Conservation (phyloP, 2,797 vertebrate genomes). For the Furcifer pardalis region DNA sequence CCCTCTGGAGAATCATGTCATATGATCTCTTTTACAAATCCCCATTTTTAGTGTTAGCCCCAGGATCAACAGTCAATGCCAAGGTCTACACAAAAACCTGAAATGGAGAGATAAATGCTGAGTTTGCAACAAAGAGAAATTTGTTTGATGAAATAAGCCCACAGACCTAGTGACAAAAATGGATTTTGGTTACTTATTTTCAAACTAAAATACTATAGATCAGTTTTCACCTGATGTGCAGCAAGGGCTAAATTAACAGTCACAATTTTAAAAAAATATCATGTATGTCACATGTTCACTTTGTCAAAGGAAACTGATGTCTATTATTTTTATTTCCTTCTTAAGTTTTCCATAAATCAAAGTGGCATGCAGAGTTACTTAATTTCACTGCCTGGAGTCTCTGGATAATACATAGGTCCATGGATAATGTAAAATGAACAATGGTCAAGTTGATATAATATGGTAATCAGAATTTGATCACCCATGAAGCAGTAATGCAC, state of each 20-base stretch:
- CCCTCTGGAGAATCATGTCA: too few relatives aligned
- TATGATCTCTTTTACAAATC: too few relatives aligned
- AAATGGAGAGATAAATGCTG: too few relatives aligned
- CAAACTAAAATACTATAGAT: too few relatives aligned
- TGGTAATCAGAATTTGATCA: background rate
- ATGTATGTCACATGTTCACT: background rate
- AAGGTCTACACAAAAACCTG: too few relatives aligned
- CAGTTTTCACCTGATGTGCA: background rate
- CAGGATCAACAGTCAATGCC: too few relatives aligned
- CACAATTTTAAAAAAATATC: too few relatives aligned
- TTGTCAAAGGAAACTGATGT: background rate
- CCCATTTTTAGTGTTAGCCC: too few relatives aligned
- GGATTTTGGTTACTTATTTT: background rate
- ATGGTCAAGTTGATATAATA: conserved; percentile 9
- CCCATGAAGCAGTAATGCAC: background rate
- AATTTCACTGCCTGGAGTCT: background rate
- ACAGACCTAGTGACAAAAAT: background rate
- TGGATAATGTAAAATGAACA: too few relatives aligned
- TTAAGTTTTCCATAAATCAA: conserved; percentile 18
- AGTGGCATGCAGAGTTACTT: conserved; percentile 20
- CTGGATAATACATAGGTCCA: background rate
- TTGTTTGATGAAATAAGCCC: too few relatives aligned
- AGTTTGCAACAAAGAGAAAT: too few relatives aligned
- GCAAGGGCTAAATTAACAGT: background rate
- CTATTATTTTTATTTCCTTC: background rate